Conservation (phyloP, 2,888 invertebrate genomes). For the Ommatoiulus sabulosus region DNA sequence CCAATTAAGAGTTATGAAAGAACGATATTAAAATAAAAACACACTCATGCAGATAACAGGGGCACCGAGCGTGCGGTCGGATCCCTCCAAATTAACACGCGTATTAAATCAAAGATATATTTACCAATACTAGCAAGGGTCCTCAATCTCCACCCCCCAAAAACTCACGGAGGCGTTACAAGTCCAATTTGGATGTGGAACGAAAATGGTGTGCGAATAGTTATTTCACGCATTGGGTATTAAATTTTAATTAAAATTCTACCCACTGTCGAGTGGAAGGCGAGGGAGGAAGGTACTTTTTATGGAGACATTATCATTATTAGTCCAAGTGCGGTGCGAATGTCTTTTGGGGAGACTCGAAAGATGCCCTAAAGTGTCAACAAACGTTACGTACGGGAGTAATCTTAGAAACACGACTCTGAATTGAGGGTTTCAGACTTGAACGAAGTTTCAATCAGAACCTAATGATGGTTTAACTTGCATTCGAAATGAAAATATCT, state of each 20-base stretch:
- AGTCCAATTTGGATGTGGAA: too few species aligned
- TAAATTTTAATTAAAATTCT: neutral
- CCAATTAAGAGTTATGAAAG: conserved; percentile 22
- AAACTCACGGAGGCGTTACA: neutral
- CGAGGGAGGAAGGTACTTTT: neutral
- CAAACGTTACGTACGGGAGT: too few species aligned
- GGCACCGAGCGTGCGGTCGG: neutral
- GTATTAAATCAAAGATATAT: neutral
- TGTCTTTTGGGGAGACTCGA: too few species aligned
- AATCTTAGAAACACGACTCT: too few species aligned
- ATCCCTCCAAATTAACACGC: neutral
- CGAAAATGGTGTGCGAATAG: neutral
- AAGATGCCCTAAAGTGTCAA: too few species aligned
- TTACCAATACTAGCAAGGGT: neutral
- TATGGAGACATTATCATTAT: neutral
- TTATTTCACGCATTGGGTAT: neutral
- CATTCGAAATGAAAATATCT: too few species aligned
- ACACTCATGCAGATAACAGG: conserved; percentile 23
- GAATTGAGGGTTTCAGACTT: too few species aligned
- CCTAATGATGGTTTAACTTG: too few species aligned
- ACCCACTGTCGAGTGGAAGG: neutral
- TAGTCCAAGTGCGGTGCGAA: neutral
- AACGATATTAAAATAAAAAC: neutral
- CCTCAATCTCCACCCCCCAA: neutral
- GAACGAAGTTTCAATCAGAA: too few species aligned